phyloP scores from a whole-genome alignment of 2,113 vertebrate genomes.

The Halichoeres trimaculatus region DNA sequence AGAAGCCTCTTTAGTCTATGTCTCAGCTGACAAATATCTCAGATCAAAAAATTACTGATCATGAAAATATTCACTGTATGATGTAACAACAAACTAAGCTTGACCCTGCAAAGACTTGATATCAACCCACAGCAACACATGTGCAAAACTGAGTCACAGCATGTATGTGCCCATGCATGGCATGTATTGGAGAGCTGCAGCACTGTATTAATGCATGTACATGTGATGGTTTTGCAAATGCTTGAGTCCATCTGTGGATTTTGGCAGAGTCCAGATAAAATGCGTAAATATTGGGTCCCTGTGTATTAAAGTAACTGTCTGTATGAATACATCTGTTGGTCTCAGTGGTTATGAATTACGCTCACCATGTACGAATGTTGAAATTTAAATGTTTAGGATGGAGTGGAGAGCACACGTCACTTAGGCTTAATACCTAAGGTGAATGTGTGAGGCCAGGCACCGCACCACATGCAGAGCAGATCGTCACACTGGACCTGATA shows the following conservation, averaged over 20 bases:
- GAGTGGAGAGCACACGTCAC: conserved; percentile 28
- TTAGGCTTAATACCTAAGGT: conserved; percentile 54
- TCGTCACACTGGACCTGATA: conserved; percentile 48
- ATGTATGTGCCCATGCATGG: conserved; percentile 53
- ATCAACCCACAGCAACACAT: conserved; percentile 13
- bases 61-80: neutral
- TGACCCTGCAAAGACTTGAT: neutral
- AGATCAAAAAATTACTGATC: neutral
- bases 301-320: neutral
- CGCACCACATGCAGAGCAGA: conserved; percentile 70
- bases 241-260: conserved; percentile 16
- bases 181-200: conserved; percentile 29
- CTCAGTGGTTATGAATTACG: conserved; percentile 14
- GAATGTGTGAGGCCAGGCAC: conserved; percentile 57
- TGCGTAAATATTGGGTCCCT: conserved; percentile 9
- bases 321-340: conserved; percentile 22
- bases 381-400: conserved; percentile 59
- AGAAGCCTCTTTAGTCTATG: neutral
- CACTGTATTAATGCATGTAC: conserved; percentile 31
- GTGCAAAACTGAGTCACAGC: neutral
- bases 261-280: conserved; percentile 6
- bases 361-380: conserved; percentile 44
- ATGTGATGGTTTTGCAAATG: conserved; percentile 47
- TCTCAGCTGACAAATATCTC: neutral
- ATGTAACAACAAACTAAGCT: neutral